A percentile compares a stretch with the other conserved stretches of the same genome.
phyloP scores from a whole-genome alignment of 2,888 invertebrate genomes.

The Orthosia incerta region DNA sequence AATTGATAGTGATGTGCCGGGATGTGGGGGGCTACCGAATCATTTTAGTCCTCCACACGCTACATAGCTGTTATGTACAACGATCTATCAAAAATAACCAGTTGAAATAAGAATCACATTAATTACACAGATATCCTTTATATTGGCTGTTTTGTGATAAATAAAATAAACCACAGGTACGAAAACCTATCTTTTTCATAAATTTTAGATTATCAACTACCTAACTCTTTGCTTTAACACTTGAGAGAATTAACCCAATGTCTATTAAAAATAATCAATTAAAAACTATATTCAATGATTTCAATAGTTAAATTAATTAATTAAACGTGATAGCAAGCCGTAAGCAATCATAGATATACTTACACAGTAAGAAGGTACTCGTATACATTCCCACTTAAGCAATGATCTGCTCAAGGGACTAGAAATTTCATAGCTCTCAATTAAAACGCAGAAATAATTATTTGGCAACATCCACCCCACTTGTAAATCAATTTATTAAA shows the following conservation, averaged over 20 bases:
- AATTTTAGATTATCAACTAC: neutral
- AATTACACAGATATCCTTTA: neutral
- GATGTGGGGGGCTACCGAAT: conserved; percentile 88
- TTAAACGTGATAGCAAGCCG: conserved; percentile 7
- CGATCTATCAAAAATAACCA: conserved; percentile 1
- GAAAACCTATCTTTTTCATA: neutral
- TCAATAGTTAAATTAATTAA: neutral
- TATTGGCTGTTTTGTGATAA: neutral
- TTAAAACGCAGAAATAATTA: conserved; percentile 89
- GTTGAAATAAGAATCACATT: neutral
- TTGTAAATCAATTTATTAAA: conserved; percentile 88
- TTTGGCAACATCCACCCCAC: conserved; percentile 86
- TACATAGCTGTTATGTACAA: conserved; percentile 32
- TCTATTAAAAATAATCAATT: neutral
- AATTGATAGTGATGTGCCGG: conserved; percentile 86
- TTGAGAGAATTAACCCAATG: neutral
- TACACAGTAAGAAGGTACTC: conserved; percentile 11
- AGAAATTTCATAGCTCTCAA: conserved; percentile 88
- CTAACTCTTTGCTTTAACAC: neutral
- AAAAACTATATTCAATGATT: conserved; percentile 7
- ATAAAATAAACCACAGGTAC: neutral
- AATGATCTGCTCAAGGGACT: conserved; percentile 83
- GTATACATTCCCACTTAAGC: conserved; percentile 69
- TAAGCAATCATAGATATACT: conserved; percentile 37
- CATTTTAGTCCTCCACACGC: conserved; percentile 73